Evolutionary conservation across 2,113 vertebrate species (phyloP).

Genomic region (Heptranchias perlo): DNA sequence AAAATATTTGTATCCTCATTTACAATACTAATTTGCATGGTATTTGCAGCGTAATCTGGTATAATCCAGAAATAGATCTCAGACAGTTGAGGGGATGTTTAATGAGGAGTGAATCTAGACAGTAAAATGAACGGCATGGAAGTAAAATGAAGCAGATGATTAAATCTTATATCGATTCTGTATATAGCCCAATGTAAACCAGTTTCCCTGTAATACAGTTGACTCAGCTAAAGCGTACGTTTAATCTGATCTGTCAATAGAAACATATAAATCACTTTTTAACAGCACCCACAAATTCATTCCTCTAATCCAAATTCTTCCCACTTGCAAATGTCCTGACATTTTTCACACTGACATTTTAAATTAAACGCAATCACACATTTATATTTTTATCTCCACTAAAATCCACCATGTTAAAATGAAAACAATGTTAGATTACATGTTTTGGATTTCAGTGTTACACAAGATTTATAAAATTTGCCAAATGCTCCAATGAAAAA

Average conservation of each 20-base stretch:
- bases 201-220: neutral
- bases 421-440: neutral
- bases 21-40: neutral
- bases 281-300: neutral
- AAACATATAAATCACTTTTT: neutral
- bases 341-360: neutral
- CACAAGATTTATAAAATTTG: neutral
- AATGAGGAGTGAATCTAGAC: slow-evolving; percentile 20
- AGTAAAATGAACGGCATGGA: neutral
- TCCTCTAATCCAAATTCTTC: neutral
- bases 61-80: neutral
- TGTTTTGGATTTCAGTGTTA: neutral
- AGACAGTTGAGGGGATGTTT: neutral
- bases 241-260: neutral
- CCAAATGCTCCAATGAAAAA: neutral
- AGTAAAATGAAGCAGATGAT: neutral
- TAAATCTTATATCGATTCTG: neutral
- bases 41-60: neutral
- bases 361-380: neutral
- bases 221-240: neutral
- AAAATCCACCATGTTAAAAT: neutral
- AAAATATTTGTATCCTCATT: neutral
- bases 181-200: neutral
- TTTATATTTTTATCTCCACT: neutral
- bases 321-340: neutral